Evolutionary conservation across 1,140 invertebrate genomes (phyloP).

Genomic region (Galleria mellonella): DNA sequence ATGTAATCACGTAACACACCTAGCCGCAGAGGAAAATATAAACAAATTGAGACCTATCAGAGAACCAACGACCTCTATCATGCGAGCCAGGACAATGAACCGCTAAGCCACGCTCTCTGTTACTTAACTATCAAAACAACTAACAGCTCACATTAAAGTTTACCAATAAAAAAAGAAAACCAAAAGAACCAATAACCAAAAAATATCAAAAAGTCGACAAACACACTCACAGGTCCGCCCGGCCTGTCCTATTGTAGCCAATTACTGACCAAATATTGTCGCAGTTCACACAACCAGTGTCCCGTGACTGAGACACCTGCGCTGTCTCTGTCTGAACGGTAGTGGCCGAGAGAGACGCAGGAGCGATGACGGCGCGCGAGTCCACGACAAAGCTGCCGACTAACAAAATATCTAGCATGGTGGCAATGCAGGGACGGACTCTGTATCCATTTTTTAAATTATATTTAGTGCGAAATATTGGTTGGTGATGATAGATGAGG

Average conservation of each 20-base stretch:
- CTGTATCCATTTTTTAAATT: too few species aligned
- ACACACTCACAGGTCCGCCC: slow-evolving; percentile 1
- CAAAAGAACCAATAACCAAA: slow-evolving; percentile 2
- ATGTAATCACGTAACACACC: too few species aligned
- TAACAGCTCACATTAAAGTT: too few species aligned
- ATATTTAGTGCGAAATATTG: too few species aligned
- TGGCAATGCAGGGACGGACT: slow-evolving; percentile 55
- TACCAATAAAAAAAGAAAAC: background rate
- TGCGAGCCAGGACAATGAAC: background rate
- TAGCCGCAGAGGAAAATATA: too few species aligned
- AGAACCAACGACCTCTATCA: too few species aligned
- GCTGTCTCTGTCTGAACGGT: slow-evolving; percentile 21
- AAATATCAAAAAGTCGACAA: slow-evolving; percentile 12
- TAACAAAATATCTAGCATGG: slow-evolving; percentile 64
- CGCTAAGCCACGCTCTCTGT: background rate
- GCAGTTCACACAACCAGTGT: slow-evolving; percentile 12
- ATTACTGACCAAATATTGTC: slow-evolving; percentile 61
- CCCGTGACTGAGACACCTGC: slow-evolving; percentile 18
- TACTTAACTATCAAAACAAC: background rate
- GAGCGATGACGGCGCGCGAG: slow-evolving; percentile 15
- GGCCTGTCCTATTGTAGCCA: slow-evolving; percentile 41
- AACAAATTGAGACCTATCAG: too few species aligned
- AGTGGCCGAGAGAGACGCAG: slow-evolving; percentile 28
- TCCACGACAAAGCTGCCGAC: slow-evolving; percentile 60
- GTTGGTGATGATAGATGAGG: too few species aligned